Percentiles rank a stretch among this genome's conserved stretches.
These are phyloP conservation scores for Protonemura montana DNA, from an alignment of 2,888 invertebrate genomes.

Conservation along the genomic window DNA sequence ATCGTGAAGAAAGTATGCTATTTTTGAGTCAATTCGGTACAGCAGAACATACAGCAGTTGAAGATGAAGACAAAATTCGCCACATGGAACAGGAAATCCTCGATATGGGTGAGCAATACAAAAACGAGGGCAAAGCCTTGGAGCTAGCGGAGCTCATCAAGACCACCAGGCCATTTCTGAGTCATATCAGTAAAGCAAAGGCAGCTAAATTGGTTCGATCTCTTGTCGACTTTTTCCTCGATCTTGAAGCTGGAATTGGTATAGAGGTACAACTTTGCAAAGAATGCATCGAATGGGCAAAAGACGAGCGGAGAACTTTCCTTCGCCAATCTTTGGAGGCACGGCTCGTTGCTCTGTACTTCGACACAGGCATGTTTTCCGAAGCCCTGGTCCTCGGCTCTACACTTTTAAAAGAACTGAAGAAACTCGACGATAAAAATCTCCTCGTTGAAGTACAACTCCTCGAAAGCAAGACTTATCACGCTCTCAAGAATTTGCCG, in stretches of 20 bases:
- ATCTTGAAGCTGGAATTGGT: conserved; percentile 95
- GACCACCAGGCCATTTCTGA: conserved; percentile 93
- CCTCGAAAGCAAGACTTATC: conserved; percentile 98
- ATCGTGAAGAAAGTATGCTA: conserved; percentile 78
- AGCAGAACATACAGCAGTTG: conserved; percentile 77
- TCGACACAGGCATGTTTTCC: conserved; percentile 87
- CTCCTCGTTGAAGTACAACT: conserved; percentile 97
- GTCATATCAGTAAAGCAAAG: conserved; percentile 96
- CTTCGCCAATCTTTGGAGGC: conserved; percentile 95
- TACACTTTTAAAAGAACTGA: conserved; percentile 90
- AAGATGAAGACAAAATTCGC: conserved; percentile 90
- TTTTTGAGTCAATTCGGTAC: conserved; percentile 80
- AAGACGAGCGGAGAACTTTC: conserved; percentile 96
- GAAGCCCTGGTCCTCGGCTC: conserved; percentile 87
- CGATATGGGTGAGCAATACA: conserved; percentile 89
- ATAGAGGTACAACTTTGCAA: conserved; percentile 90
- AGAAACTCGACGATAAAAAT: conserved; percentile 99
- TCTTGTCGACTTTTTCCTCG: conserved; percentile 96
- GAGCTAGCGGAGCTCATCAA: conserved; percentile 92
- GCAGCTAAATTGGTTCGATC: conserved; percentile 97
- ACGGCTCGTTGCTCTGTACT: conserved; percentile 92
- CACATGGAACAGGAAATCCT: conserved; percentile 93
- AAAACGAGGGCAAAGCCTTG: conserved; percentile 92
- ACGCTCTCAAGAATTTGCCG: conserved; percentile 95
- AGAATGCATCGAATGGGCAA: conserved; percentile 99